Base-by-base conservation (phyloP, 2,113 vertebrate species). In the Pelodiscus sinensis region DNA sequence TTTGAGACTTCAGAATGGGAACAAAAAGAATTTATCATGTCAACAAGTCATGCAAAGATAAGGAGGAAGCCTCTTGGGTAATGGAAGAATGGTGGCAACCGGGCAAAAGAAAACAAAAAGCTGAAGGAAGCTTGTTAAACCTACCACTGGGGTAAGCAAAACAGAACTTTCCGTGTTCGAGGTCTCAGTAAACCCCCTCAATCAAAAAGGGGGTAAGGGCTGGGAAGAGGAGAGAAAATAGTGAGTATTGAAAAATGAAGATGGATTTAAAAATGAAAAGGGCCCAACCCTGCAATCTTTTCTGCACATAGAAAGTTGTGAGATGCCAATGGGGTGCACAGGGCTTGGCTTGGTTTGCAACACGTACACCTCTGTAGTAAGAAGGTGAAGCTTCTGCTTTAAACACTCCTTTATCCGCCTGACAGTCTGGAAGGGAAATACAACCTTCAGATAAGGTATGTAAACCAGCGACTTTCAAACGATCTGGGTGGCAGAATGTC, bases 11-110 rank as follows among this genome's bases (percentile, higher is more conserved):
- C 94, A 77, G 92, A 93, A 88, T n/a, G 44, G 89, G 82, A 91
- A 95, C 81, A 96, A 91, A 97, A 96, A 85, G 90, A 86, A 89
- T 94, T 88, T 52, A 79, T 73, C 82, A 1, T 50, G 87, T 52
- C 86, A 27, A 95, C 82, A 35, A 94, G 89, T 19, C 2, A 0
- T 44, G 90, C 51, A 24, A 81, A 95, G 92, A 58, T 44, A 80
- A 21, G 0, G 2, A 86, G 0, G 82, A 86, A 60, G 78, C 82
- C 22, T 77, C 73, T 77, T 27, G 38, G 73, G 38, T 77, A 50
- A 44, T 77, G 44, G 24, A 77, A 44, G 38, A 50, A 44, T 77
- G 24, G 6, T 50, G 24, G 22, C 35, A 77, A 50, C 38, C 24
- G 35, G 38, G 44, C 21, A 50, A 44, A 77, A 77, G 22, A 77